Evolutionary conservation across 1,140 invertebrate species (phyloP).

Genomic region (Pissodes strobi): DNA sequence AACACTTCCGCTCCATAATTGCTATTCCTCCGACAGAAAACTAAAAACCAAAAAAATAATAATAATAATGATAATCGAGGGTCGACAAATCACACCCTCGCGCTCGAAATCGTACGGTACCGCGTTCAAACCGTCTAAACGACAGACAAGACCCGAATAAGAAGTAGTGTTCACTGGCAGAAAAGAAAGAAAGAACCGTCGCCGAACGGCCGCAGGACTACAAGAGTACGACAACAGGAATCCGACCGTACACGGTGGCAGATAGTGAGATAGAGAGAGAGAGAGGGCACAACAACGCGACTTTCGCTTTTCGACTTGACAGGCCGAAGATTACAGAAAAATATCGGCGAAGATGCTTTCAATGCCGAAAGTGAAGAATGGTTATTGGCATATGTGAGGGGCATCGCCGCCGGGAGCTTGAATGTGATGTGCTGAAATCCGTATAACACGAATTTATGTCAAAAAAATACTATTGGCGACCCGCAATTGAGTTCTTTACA

Average conservation of each 20-base stretch:
- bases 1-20: too few relatives aligned
- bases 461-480: too few relatives aligned
- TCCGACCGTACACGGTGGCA: background rate
- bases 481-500: too few relatives aligned
- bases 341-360: slow-evolving; percentile 18
- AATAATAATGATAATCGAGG: too few relatives aligned
- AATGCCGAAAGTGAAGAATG: slow-evolving; percentile 15
- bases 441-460: too few relatives aligned
- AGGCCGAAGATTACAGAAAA: slow-evolving; percentile 11
- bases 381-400: too few relatives aligned
- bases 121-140: slow-evolving; percentile 17
- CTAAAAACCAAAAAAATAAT: slow-evolving; percentile 10
- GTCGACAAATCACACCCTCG: slow-evolving; percentile 4
- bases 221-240: slow-evolving; percentile 6
- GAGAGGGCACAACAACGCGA: slow-evolving; percentile 7
- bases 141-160: slow-evolving; percentile 28
- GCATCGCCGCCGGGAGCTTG: too few relatives aligned
- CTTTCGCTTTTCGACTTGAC: slow-evolving; percentile 29
- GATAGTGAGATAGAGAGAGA: too few relatives aligned
- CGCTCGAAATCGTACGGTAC: slow-evolving; percentile 5
- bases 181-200: slow-evolving; percentile 27
- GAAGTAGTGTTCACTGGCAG: slow-evolving; percentile 8
- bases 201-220: slow-evolving; percentile 9
- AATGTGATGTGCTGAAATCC: too few relatives aligned
- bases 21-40: background rate